Percentiles rank a stretch among this genome's conserved stretches.
Evolutionary conservation across 1,140 invertebrate species (phyloP).

Genomic region (Listronotus bonariensis): DNA sequence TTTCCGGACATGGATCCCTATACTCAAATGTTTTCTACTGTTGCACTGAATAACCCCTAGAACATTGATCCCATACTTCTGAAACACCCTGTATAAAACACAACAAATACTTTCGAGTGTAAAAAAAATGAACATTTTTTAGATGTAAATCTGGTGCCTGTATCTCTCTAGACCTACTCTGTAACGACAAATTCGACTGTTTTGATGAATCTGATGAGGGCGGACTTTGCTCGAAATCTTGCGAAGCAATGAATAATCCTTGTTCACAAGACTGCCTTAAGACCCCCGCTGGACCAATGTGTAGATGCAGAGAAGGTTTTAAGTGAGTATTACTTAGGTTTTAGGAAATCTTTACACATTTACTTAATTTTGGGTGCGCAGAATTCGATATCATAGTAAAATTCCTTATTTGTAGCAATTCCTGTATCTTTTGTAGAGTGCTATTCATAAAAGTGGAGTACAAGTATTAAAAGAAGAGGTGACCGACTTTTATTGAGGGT

Average conservation of each 20-base stretch:
- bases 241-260: slow-evolving; percentile 55
- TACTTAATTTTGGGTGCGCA: neutral
- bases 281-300: slow-evolving; percentile 70
- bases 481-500: too few species aligned
- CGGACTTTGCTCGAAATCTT: slow-evolving; percentile 61
- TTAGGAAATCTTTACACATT: too few species aligned
- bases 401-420: neutral
- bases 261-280: slow-evolving; percentile 69
- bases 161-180: slow-evolving; percentile 65
- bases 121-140: slow-evolving; percentile 55
- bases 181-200: slow-evolving; percentile 71
- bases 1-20: too few species aligned
- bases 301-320: slow-evolving; percentile 70
- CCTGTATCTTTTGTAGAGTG: neutral
- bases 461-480: too few species aligned
- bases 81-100: too few species aligned
- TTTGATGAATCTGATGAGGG: slow-evolving; percentile 60
- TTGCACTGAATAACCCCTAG: too few species aligned
- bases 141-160: slow-evolving; percentile 67
- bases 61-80: too few species aligned
- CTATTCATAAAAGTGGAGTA: too few species aligned
- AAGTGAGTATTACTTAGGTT: slow-evolving; percentile 34
- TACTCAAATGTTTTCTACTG: too few species aligned
- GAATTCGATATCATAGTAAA: too few species aligned
- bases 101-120: too few species aligned